These are phyloP conservation scores for Pangasius krempfi DNA, from an alignment of 2,797 vertebrate species.

Conservation along the genomic window DNA sequence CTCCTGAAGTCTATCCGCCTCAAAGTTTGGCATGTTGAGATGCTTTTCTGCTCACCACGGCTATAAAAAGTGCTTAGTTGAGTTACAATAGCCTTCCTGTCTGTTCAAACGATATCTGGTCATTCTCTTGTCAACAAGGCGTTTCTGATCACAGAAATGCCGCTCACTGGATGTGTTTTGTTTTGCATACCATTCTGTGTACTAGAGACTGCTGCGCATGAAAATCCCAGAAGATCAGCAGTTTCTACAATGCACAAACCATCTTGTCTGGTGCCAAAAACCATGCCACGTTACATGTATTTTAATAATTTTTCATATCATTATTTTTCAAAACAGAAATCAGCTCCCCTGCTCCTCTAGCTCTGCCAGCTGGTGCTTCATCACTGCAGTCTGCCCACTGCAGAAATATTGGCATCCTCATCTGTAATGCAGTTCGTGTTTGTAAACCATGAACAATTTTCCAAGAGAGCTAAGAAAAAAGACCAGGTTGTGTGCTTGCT, in stretches of 20 bases:
- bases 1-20: not conserved
- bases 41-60: not conserved
- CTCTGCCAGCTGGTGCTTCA: not conserved
- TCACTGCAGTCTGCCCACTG: not conserved
- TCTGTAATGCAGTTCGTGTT: not conserved
- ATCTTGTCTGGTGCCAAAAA: not conserved
- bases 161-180: not conserved
- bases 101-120: conserved; percentile 14
- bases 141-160: not conserved
- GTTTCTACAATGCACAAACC: not conserved
- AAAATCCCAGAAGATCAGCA: not conserved
- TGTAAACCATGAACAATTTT: conserved; percentile 2
- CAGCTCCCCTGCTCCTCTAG: not conserved
- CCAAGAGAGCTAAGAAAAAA: not conserved
- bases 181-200: not conserved
- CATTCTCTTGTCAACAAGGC: not conserved
- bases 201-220: not conserved
- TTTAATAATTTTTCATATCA: not conserved
- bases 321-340: not conserved
- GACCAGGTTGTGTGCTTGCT: not conserved
- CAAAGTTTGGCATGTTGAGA: no score
- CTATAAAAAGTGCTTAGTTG: not conserved
- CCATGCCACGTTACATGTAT: not conserved
- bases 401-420: conserved; percentile 9
- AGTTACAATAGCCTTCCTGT: not conserved